phyloP scores from a whole-genome alignment of 2,113 vertebrate genomes.

The Podarcis raffonei region DNA sequence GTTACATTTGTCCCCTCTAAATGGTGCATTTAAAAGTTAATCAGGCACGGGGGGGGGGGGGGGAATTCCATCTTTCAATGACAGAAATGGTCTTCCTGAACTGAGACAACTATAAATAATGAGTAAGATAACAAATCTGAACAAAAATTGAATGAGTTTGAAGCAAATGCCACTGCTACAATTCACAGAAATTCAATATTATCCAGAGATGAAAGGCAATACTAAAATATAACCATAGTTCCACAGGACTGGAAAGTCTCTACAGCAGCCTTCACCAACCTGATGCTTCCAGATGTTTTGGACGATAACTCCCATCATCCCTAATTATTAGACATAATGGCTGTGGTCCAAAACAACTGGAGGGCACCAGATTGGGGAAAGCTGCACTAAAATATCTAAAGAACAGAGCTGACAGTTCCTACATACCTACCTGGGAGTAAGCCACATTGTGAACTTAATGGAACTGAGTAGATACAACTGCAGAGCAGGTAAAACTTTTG shows the following conservation, averaged over 20 bases:
- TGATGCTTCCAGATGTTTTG: neutral
- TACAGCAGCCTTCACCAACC: neutral
- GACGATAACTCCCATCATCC: too few species aligned
- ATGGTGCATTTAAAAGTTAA: slow-evolving; percentile 13
- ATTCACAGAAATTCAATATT: neutral
- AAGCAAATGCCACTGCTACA: neutral
- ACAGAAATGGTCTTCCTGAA: neutral
- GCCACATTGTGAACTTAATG: neutral
- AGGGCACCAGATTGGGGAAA: too few species aligned
- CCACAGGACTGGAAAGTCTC: neutral
- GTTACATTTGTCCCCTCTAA: neutral
- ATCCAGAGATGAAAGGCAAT: neutral
- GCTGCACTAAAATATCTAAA: neutral
- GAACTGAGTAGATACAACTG: neutral
- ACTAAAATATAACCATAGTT: neutral
- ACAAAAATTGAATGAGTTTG: neutral
- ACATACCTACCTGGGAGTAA: neutral
- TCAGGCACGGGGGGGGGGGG: neutral
- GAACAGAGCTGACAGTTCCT: neutral
- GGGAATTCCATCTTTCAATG: neutral
- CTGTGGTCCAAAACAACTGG: too few species aligned
- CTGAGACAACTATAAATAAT: neutral
- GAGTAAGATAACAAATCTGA: neutral
- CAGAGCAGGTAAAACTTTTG: too few species aligned
- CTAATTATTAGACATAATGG: too few species aligned